Percentiles rank a stretch among this genome's conserved stretches.
Conservation (phyloP, 2,113 vertebrate species). For the Manacus vitellinus region DNA sequence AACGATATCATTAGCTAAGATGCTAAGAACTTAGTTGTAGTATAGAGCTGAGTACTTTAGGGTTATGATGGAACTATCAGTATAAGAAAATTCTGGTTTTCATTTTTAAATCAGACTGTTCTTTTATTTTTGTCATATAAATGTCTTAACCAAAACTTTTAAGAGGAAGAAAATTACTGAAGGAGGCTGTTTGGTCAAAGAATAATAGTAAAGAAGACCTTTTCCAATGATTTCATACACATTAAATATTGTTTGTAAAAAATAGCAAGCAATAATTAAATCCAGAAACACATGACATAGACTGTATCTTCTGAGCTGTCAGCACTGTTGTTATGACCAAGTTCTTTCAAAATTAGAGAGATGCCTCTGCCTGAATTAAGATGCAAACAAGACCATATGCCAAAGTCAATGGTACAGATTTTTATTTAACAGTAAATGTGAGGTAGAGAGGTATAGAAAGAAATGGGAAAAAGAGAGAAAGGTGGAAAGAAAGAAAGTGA, state of each 20-base stretch:
- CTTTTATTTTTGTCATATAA: background rate
- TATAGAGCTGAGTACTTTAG: background rate
- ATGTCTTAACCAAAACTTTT: background rate
- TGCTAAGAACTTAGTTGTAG: background rate
- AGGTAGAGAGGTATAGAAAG: background rate
- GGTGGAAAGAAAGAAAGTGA: background rate
- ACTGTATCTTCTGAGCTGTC: background rate
- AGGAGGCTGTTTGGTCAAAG: background rate
- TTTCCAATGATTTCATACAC: background rate
- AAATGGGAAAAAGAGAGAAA: background rate
- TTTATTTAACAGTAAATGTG: background rate
- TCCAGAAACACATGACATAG: fast-evolving
- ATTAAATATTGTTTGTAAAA: background rate
- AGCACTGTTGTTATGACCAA: background rate
- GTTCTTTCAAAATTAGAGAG: background rate
- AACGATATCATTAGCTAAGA: background rate
- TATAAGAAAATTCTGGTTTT: background rate
- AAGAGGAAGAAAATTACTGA: background rate
- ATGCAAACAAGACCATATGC: background rate
- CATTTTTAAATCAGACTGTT: background rate
- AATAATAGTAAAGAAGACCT: background rate
- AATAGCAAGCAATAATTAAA: background rate
- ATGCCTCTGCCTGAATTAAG: background rate
- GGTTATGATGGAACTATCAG: background rate
- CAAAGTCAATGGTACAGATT: background rate